Conservation (phyloP, 2,113 vertebrate species). For the Cottus gobio region DNA sequence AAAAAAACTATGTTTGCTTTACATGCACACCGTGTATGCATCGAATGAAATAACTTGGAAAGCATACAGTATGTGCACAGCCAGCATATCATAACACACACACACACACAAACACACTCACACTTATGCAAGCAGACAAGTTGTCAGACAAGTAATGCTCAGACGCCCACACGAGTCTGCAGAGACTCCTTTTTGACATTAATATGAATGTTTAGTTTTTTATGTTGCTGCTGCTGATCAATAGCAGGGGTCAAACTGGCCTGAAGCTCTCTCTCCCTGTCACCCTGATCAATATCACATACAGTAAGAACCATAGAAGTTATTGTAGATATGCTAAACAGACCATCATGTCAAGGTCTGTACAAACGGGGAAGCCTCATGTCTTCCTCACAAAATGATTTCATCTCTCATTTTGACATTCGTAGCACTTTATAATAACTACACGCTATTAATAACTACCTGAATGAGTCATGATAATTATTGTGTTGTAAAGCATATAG, state of each 20-base stretch:
- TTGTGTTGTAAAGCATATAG: no score
- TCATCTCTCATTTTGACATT: slow-evolving; percentile 14
- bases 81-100: not conserved
- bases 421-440: not conserved
- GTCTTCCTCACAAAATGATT: not conserved
- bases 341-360: not conserved
- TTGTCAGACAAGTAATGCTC: slow-evolving; percentile 10
- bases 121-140: no score
- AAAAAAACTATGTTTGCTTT: not conserved
- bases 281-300: slow-evolving; percentile 52
- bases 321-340: not conserved
- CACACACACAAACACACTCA: not conserved
- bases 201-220: slow-evolving; percentile 33
- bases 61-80: not conserved
- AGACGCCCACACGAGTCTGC: not conserved
- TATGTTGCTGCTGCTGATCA: slow-evolving; percentile 37
- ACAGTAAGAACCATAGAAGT: slow-evolving; percentile 20
- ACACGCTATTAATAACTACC: no score
- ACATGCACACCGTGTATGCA: not conserved
- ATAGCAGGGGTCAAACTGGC: slow-evolving; percentile 30
- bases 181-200: slow-evolving; percentile 43
- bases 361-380: slow-evolving; percentile 4
- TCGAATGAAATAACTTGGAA: not conserved
- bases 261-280: slow-evolving; percentile 31
- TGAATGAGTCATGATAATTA: no score